Conservation (phyloP, 2,797 vertebrate species). For the Lindbergichthys nudifrons region DNA sequence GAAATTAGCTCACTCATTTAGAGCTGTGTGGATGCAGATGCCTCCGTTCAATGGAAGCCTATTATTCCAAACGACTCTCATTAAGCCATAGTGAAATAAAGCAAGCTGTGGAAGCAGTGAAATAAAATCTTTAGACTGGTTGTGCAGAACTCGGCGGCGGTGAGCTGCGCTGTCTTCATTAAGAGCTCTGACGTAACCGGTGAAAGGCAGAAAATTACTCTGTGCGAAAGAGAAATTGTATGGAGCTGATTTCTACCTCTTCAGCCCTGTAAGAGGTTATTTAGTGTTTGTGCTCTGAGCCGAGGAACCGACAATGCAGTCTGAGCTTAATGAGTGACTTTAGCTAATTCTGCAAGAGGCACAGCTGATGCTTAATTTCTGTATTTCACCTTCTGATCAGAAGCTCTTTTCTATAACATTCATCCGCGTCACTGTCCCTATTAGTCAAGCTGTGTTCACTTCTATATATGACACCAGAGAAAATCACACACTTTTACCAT, state of each 20-base stretch:
- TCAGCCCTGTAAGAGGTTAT: slow-evolving; percentile 66
- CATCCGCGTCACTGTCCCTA: slow-evolving; percentile 43
- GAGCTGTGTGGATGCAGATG: slow-evolving; percentile 88
- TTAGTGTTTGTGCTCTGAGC: slow-evolving; percentile 63
- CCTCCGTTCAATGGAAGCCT: slow-evolving; percentile 85
- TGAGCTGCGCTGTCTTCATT: slow-evolving; percentile 75
- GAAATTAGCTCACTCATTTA: slow-evolving; percentile 88
- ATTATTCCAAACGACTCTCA: slow-evolving; percentile 92
- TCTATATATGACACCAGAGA: slow-evolving; percentile 6
- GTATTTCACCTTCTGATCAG: slow-evolving; percentile 55
- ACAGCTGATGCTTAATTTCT: slow-evolving; percentile 66
- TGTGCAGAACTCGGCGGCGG: slow-evolving; percentile 71
- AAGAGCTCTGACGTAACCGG: slow-evolving; percentile 72
- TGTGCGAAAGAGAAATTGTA: slow-evolving; percentile 71
- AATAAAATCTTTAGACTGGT: slow-evolving; percentile 85
- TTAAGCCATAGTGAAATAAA: slow-evolving; percentile 89
- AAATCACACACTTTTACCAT: slow-evolving; percentile 16
- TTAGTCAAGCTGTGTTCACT: slow-evolving; percentile 45
- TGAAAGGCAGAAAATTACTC: slow-evolving; percentile 65
- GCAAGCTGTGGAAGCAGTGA: slow-evolving; percentile 86
- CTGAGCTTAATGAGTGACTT: slow-evolving; percentile 72
- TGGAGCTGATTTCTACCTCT: slow-evolving; percentile 76
- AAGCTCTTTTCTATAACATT: slow-evolving; percentile 46
- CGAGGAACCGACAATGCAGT: slow-evolving; percentile 62
- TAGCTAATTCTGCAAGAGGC: slow-evolving; percentile 60